A percentile compares a stretch with the other conserved stretches of the same genome.
These are phyloP conservation scores for Sprattus sprattus DNA, from an alignment of 2,113 vertebrate species.

Conservation along the genomic window DNA sequence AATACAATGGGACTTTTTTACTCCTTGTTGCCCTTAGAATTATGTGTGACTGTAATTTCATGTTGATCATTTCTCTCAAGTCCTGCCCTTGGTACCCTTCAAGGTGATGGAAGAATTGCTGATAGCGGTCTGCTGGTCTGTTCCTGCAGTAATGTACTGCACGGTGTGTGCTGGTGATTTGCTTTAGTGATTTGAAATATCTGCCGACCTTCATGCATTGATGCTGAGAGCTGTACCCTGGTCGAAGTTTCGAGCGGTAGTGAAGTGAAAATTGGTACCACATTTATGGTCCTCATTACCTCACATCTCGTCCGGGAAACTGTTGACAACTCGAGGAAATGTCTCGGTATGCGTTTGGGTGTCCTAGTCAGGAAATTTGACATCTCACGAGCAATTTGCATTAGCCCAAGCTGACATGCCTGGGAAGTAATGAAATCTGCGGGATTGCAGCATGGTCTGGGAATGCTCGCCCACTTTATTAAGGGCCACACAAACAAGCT, in stretches of 20 bases:
- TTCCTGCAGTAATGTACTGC: too few species aligned
- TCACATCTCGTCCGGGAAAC: background rate
- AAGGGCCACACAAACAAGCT: conserved; percentile 17
- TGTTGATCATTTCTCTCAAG: too few species aligned
- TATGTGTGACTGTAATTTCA: too few species aligned
- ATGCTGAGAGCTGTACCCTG: background rate
- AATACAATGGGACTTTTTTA: too few species aligned
- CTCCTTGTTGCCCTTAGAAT: background rate
- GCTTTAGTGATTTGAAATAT: background rate
- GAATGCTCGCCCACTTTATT: conserved; percentile 18
- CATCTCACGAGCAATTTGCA: background rate
- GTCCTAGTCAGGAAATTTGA: conserved; percentile 10
- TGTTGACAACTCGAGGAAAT: conserved; percentile 4
- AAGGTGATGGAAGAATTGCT: background rate
- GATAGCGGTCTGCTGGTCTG: background rate
- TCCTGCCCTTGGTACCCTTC: too few species aligned
- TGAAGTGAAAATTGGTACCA: conserved; percentile 7
- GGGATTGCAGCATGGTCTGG: conserved; percentile 36
- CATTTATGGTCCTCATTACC: background rate
- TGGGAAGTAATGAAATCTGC: conserved; percentile 35
- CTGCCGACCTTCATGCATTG: background rate
- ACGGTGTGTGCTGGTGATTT: too few species aligned
- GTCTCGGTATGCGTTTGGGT: background rate
- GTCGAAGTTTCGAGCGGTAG: background rate
- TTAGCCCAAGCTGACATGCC: background rate